Conservation (phyloP, 2,797 vertebrate species). For the Lithobates sylvaticus region DNA sequence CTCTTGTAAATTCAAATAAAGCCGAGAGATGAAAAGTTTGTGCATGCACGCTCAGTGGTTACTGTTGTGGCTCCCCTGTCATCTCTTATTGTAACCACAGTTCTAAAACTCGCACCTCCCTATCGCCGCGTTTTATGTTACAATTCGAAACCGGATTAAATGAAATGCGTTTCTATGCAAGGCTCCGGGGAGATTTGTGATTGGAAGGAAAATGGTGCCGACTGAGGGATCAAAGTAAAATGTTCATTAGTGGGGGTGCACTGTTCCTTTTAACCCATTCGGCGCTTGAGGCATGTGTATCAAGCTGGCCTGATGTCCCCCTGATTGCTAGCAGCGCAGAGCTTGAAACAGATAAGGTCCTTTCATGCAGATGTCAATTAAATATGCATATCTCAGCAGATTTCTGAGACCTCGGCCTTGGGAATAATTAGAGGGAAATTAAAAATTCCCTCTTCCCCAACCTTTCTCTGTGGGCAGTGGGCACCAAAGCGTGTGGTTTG, state of each 20-base stretch:
- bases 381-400: conserved; percentile 55
- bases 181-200: conserved; percentile 45
- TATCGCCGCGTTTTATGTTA: conserved; percentile 55
- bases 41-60: conserved; percentile 33
- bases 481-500: conserved; percentile 55
- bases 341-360: conserved; percentile 26
- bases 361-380: conserved; percentile 43
- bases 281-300: conserved; percentile 6
- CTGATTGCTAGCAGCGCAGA: neutral
- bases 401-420: conserved; percentile 39
- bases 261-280: conserved; percentile 37
- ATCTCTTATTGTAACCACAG: conserved; percentile 44
- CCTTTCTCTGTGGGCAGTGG: conserved; percentile 41
- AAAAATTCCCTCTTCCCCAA: conserved; percentile 47
- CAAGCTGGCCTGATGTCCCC: conserved; percentile 25
- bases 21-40: conserved; percentile 55
- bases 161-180: conserved; percentile 52
- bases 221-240: conserved; percentile 38
- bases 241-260: conserved; percentile 37
- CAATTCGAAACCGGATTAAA: conserved; percentile 55
- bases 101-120: conserved; percentile 51
- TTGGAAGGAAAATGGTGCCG: conserved; percentile 43
- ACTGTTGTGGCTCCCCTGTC: conserved; percentile 53
- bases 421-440: conserved; percentile 55
- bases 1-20: conserved; percentile 55